A percentile compares a stretch with the other conserved stretches of the same genome.
These are phyloP conservation scores for Nomada ferruginata DNA, from an alignment of 2,888 invertebrate species.

Conservation along the genomic window DNA sequence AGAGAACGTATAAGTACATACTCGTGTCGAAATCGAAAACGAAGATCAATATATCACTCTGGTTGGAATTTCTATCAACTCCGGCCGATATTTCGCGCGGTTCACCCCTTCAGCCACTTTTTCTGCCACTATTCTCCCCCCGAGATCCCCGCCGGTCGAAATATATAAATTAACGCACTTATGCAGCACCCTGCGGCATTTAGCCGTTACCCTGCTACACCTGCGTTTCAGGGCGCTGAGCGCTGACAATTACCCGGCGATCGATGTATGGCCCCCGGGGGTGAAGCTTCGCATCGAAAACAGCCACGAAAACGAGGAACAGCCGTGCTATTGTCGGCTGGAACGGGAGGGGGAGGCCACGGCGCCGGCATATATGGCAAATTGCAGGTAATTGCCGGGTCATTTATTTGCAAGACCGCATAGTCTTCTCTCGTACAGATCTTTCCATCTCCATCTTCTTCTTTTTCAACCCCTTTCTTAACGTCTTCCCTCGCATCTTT, in stretches of 20 bases:
- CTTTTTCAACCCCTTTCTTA: constrained; percentile 35
- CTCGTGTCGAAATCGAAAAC: background rate
- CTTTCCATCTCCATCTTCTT: constrained; percentile 16
- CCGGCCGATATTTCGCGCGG: constrained; percentile 30
- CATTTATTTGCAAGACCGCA: constrained; percentile 80
- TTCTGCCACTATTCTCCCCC: constrained; percentile 24
- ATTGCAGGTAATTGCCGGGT: constrained; percentile 81
- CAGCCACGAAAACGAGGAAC: constrained; percentile 74
- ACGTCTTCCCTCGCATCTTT: constrained; percentile 43
- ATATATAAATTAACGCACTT: constrained; percentile 77
- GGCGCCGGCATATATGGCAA: constrained; percentile 75
- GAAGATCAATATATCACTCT: background rate
- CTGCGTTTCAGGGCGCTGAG: constrained; percentile 81
- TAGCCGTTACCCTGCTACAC: constrained; percentile 77
- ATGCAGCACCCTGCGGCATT: constrained; percentile 72
- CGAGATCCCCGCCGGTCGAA: constrained; percentile 47
- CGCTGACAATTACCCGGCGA: constrained; percentile 83
- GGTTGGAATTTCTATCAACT: constrained; percentile 25
- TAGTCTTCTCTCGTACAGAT: constrained; percentile 54
- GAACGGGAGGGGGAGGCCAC: constrained; percentile 66
- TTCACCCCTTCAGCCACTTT: constrained; percentile 47
- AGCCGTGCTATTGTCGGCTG: constrained; percentile 65
- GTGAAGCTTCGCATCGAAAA: constrained; percentile 71
- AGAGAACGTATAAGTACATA: too few species aligned
- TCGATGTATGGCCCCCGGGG: constrained; percentile 80